These are phyloP conservation scores for Pogonomyrmex barbatus DNA, from an alignment of 1,140 invertebrate genomes.

Conservation along the genomic window DNA sequence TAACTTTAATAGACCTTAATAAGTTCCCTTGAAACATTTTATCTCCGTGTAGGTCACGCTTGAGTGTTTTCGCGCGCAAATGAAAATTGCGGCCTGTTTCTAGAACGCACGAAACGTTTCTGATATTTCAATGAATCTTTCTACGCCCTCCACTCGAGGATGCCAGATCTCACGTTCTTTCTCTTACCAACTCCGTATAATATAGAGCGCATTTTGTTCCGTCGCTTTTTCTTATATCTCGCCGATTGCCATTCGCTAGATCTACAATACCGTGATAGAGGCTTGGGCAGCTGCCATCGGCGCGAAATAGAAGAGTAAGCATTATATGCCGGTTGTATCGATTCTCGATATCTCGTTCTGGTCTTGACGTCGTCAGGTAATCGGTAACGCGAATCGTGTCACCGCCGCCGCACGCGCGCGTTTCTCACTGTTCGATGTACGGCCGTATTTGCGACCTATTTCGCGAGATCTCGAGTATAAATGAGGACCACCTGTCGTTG, in stretches of 20 bases:
- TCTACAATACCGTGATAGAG: constrained; percentile 30
- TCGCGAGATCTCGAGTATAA: constrained; percentile 62
- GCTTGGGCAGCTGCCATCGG: constrained; percentile 36
- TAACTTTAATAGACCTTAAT: background rate
- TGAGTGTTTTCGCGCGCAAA: background rate
- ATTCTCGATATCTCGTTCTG: constrained; percentile 61
- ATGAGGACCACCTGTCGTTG: constrained; percentile 61
- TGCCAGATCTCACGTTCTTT: background rate
- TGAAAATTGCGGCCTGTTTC: background rate
- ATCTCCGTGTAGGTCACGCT: background rate
- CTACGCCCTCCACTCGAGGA: background rate
- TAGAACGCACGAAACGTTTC: background rate
- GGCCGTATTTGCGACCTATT: constrained; percentile 56
- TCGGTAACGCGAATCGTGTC: constrained; percentile 61
- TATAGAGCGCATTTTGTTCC: constrained; percentile 21
- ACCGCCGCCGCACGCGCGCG: constrained; percentile 20
- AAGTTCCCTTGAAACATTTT: constrained; percentile 10
- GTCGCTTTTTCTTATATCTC: constrained; percentile 5
- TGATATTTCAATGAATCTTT: constrained; percentile 26
- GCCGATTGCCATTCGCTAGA: background rate
- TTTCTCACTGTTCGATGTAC: constrained; percentile 56
- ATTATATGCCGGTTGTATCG: constrained; percentile 52
- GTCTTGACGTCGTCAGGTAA: constrained; percentile 56
- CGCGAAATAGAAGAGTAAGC: constrained; percentile 53
- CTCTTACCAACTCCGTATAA: background rate